phyloP scores from a whole-genome alignment of 2,797 vertebrate genomes.

The Mormyrops attenuatus region DNA sequence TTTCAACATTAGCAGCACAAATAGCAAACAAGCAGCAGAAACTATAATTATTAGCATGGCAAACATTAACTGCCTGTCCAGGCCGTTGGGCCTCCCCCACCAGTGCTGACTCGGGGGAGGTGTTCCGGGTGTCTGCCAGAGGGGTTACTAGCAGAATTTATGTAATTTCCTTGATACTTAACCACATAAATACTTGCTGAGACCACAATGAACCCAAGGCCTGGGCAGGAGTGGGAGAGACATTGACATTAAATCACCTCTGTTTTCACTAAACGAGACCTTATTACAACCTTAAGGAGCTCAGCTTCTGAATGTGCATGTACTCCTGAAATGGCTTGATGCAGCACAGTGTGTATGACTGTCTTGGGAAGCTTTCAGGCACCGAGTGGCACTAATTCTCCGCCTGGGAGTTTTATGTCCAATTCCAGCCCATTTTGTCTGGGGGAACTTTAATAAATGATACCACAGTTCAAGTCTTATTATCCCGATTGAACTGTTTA shows the following conservation, averaged over 20 bases:
- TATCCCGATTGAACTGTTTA: not conserved
- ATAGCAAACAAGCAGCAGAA: not conserved
- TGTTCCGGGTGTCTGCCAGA: conserved; percentile 19
- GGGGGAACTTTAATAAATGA: not conserved
- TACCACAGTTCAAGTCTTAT: not conserved
- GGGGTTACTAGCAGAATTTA: conserved; percentile 62
- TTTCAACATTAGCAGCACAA: not conserved
- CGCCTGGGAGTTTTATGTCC: not conserved
- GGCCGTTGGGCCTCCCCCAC: not conserved
- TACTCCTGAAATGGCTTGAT: not conserved
- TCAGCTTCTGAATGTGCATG: not conserved
- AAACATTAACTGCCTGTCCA: not conserved
- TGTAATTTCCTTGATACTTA: conserved; percentile 45
- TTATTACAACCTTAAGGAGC: not conserved
- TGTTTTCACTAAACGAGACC: not conserved
- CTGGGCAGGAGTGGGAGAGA: not conserved
- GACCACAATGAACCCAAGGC: not conserved
- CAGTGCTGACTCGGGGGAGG: not conserved
- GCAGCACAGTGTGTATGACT: not conserved
- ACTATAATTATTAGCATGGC: not conserved
- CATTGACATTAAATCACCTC: not conserved
- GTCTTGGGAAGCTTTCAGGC: not conserved
- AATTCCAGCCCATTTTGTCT: not conserved
- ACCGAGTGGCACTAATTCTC: not conserved
- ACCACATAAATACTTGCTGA: not conserved